phyloP scores from a whole-genome alignment of 2,113 vertebrate species.

The Sylvia atricapilla region DNA sequence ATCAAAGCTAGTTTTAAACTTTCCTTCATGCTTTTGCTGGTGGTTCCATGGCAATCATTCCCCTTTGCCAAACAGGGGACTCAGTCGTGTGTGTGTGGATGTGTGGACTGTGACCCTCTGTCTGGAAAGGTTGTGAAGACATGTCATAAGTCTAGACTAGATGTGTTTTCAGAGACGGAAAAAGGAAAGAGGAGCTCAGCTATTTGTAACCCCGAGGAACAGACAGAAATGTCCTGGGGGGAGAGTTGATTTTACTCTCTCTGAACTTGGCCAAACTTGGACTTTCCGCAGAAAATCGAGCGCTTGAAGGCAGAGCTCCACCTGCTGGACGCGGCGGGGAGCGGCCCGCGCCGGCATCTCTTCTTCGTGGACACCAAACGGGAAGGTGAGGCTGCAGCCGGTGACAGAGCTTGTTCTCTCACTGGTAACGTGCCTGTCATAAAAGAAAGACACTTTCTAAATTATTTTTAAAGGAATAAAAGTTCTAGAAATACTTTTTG shows the following conservation, averaged over 20 bases:
- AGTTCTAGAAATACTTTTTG: not conserved
- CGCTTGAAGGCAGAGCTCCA: constrained; percentile 92
- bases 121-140: not conserved
- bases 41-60: not conserved
- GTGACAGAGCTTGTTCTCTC: not conserved
- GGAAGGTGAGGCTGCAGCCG: constrained; percentile 72
- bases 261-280: rapidly evolving
- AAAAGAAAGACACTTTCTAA: not conserved
- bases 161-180: not conserved
- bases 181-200: not conserved
- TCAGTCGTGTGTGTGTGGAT: not conserved
- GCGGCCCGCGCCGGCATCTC: constrained; percentile 79
- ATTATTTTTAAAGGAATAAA: not conserved
- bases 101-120: not conserved
- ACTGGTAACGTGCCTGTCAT: rapidly evolving
- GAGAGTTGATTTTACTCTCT: not conserved
- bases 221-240: not conserved
- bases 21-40: not conserved
- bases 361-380: constrained; percentile 89
- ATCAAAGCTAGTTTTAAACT: not conserved
- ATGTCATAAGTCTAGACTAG: not conserved
- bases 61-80: not conserved
- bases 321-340: constrained; percentile 85
- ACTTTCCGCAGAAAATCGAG: constrained; percentile 90
- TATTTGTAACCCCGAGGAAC: not conserved